A percentile compares a stretch with the other conserved stretches of the same genome.
Evolutionary conservation across 2,113 vertebrate genomes (phyloP).

Genomic region (Melanotaenia duboulayi): DNA sequence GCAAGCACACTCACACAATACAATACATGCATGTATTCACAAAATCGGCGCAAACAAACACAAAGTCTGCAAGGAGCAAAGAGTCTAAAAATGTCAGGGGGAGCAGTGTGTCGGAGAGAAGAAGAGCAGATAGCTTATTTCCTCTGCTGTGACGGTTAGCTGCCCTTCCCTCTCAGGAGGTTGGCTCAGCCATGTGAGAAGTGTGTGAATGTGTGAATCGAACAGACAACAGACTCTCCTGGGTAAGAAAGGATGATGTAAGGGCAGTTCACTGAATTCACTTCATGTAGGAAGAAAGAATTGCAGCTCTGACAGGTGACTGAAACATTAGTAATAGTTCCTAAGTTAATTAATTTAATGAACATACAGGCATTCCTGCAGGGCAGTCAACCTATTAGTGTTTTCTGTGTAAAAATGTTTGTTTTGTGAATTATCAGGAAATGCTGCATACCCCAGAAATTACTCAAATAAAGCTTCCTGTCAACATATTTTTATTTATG

Average conservation of each 20-base stretch:
- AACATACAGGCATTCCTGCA: not conserved
- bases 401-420: constrained; percentile 10
- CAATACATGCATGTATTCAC: constrained; percentile 41
- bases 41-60: constrained; percentile 57
- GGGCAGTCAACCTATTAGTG: not conserved
- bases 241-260: constrained; percentile 52
- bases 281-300: constrained; percentile 6
- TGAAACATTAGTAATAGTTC: not conserved
- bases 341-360: not conserved
- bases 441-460: constrained; percentile 31
- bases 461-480: constrained; percentile 57
- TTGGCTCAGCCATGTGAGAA: constrained; percentile 53
- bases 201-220: constrained; percentile 10
- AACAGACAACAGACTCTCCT: constrained; percentile 55
- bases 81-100: constrained; percentile 58
- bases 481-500: constrained; percentile 15
- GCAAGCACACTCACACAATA: not conserved
- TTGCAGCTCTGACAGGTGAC: constrained; percentile 13
- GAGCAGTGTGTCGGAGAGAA: constrained; percentile 41
- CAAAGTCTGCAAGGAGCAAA: constrained; percentile 39
- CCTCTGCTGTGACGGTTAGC: constrained; percentile 64
- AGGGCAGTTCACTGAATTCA: constrained; percentile 53
- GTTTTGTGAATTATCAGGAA: constrained; percentile 31
- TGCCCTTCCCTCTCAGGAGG: constrained; percentile 63
- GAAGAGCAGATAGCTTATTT: constrained; percentile 72